Conservation (phyloP, 2,888 invertebrate genomes). For the Drosophila ustulata region DNA sequence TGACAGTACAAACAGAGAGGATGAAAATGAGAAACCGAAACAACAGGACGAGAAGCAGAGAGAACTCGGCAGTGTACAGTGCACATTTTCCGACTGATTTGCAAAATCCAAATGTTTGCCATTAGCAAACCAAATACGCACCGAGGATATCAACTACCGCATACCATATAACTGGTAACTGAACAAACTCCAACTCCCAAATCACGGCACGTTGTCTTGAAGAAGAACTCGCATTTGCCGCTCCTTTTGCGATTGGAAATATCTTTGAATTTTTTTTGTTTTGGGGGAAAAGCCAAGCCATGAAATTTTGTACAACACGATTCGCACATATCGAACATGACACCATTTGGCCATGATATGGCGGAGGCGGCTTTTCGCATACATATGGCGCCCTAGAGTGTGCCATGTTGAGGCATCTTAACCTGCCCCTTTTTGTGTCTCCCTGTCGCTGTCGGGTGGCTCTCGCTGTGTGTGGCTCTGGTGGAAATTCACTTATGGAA, state of each 20-base stretch:
- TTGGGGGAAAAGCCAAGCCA: constrained; percentile 51
- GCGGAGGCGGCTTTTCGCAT: constrained; percentile 44
- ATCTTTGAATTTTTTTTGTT: constrained; percentile 13
- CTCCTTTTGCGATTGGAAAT: constrained; percentile 61
- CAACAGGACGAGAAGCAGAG: background rate
- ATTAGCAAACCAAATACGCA: constrained; percentile 79
- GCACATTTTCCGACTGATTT: constrained; percentile 79
- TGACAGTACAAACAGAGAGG: constrained; percentile 5
- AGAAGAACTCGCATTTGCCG: constrained; percentile 1
- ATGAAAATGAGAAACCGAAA: constrained; percentile 2
- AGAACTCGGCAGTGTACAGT: constrained; percentile 37
- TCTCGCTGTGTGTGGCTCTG: constrained; percentile 5
- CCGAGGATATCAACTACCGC: constrained; percentile 8
- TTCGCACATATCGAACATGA: constrained; percentile 79
- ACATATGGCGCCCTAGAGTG: constrained; percentile 33
- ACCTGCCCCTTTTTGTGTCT: constrained; percentile 23
- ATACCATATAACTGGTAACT: background rate
- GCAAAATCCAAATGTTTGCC: constrained; percentile 73
- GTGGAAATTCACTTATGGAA: constrained; percentile 74
- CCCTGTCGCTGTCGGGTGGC: too few relatives aligned
- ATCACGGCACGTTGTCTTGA: constrained; percentile 32
- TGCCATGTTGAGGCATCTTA: constrained; percentile 32
- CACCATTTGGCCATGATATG: constrained; percentile 69
- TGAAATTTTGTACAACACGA: constrained; percentile 80
- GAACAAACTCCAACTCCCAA: constrained; percentile 30